Conservation (phyloP, 2,888 invertebrate genomes). For the Leistus spinibarbis region DNA sequence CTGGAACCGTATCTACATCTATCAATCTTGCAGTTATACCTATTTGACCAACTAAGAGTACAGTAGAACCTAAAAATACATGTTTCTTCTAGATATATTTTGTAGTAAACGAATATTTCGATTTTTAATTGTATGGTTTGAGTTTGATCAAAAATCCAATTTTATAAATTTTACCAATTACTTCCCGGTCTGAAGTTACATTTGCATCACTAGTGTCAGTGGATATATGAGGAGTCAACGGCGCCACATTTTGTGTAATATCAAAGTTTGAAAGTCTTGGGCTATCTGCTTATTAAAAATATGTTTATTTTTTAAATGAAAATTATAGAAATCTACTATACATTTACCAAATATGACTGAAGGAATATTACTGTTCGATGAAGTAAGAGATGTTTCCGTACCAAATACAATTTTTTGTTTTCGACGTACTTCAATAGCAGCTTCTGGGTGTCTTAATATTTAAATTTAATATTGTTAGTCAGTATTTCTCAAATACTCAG, state of each 20-base stretch:
- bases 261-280: not conserved
- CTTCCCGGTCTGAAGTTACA: no score
- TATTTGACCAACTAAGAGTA: not conserved
- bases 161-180: no score
- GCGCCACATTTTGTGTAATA: no score
- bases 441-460: conserved; percentile 19
- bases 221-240: no score
- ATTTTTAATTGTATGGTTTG: no score
- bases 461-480: no score
- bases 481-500: no score
- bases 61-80: not conserved
- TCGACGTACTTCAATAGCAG: conserved; percentile 17
- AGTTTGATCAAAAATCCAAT: no score
- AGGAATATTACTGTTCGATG: not conserved
- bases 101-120: no score
- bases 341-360: not conserved
- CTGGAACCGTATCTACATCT: not conserved
- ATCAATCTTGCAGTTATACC: not conserved
- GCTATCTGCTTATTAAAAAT: not conserved
- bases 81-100: not conserved
- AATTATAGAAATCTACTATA: not conserved
- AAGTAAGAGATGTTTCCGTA: not conserved
- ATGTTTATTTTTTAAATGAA: not conserved
- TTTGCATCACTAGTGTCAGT: no score
- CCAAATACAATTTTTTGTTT: not conserved